phyloP scores from a whole-genome alignment of 1,140 invertebrate species.

The Venturia canescens region DNA sequence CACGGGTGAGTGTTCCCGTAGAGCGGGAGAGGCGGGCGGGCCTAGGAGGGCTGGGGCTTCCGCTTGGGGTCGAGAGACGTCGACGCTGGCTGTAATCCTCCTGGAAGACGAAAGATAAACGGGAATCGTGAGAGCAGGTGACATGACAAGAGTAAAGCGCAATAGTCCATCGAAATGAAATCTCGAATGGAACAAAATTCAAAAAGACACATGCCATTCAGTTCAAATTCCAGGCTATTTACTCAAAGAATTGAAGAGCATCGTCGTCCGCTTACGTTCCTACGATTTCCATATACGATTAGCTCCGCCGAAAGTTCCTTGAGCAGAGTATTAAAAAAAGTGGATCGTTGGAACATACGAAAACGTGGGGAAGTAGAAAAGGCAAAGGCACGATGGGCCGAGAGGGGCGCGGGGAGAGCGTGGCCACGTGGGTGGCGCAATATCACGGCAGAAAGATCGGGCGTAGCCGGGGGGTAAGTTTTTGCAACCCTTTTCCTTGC shows the following conservation, averaged over 20 bases:
- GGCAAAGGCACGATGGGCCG: neutral
- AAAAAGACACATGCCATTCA: neutral
- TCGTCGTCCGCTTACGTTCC: too few relatives aligned
- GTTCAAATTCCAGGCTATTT: too few relatives aligned
- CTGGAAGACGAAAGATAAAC: constrained; percentile 69
- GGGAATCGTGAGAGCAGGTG: constrained; percentile 25
- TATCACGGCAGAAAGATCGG: constrained; percentile 21
- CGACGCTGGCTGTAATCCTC: constrained; percentile 82
- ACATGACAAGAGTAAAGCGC: constrained; percentile 15
- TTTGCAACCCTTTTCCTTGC: constrained; percentile 55
- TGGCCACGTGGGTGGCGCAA: constrained; percentile 59
- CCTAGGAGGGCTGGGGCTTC: constrained; percentile 80
- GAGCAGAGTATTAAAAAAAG: too few relatives aligned
- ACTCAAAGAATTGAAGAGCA: too few relatives aligned
- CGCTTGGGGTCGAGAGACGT: constrained; percentile 84
- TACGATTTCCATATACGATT: too few relatives aligned
- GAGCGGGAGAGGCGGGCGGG: constrained; percentile 70
- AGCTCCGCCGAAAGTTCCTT: too few relatives aligned
- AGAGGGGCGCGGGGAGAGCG: constrained; percentile 12
- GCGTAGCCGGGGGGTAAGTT: constrained; percentile 58
- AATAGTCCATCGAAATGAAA: constrained; percentile 21
- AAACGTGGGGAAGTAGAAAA: constrained; percentile 19
- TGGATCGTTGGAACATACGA: constrained; percentile 45
- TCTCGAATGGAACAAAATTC: neutral
- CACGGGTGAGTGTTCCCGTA: constrained; percentile 72